Conservation (phyloP, 2,888 invertebrate genomes). For the Vanessa cardui region DNA sequence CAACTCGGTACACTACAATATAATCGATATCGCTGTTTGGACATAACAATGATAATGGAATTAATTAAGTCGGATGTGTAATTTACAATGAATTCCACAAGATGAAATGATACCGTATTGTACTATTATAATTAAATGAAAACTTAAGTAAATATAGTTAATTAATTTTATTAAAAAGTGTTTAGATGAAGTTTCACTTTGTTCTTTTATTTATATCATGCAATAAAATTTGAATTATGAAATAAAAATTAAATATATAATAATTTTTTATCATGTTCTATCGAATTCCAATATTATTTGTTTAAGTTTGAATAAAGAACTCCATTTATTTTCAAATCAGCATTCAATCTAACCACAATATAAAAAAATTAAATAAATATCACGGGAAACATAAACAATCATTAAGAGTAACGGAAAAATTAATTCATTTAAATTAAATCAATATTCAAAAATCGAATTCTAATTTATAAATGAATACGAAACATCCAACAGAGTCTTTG, state of each 20-base stretch:
- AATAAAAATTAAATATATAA: too few species aligned
- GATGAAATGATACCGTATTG: not conserved
- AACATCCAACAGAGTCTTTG: not conserved
- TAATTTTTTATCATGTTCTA: not conserved
- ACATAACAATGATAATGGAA: conserved; percentile 35
- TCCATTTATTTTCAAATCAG: not conserved
- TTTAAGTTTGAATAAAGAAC: not conserved
- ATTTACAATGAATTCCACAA: conserved; percentile 12
- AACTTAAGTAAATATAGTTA: not conserved
- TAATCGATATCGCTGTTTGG: conserved; percentile 29
- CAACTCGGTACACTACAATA: conserved; percentile 11
- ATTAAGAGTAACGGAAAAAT: not conserved
- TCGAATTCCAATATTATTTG: not conserved
- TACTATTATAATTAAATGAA: not conserved
- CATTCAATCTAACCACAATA: not conserved
- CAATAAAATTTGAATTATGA: too few species aligned
- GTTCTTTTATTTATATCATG: too few species aligned
- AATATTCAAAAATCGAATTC: not conserved
- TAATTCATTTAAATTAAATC: not conserved
- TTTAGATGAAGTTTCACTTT: too few species aligned
- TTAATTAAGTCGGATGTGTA: conserved; percentile 24
- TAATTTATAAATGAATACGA: not conserved
- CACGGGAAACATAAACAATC: conserved; percentile 9
- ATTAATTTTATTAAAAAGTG: not conserved
- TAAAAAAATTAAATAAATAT: not conserved